Base-by-base conservation (phyloP, 2,888 invertebrate genomes). In the Erpobdella octoculata region DNA sequence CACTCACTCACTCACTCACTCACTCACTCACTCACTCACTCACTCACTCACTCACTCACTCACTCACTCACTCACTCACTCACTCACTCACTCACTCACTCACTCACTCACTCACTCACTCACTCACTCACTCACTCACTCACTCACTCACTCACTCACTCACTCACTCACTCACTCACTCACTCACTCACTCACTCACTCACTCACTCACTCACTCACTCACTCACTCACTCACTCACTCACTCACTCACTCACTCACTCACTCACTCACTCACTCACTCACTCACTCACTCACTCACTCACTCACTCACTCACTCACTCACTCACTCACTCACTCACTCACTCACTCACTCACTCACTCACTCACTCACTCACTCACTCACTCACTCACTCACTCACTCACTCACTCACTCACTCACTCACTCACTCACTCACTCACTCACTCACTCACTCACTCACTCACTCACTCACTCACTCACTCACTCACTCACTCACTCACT, bases 181-280 rank as follows among this genome's bases (percentile, higher is more conserved):
- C 62, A 62, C 62, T 62, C 62, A 5, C 69, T 37, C 66, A 66
- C 66, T 36, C 66, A 66, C 66, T 36, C 66, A 65, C 66, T 36
- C 66, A 65, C 66, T 36, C 66, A 65, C 66, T 36, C 66, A 65
- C 66, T 53, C 15, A 48, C 48, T 48, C 48, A 9, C 3, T 48
- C 48, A 48, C 9, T 9, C 6, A 15, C 15, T 53, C 9, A 53
- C 15, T 53, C 53, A 53, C 15, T 53, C 18, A 5, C n/a, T n/a
- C 46, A 46, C 21, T 46, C 18, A n/a, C 3, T 46, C 21, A 5
- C 18, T 2, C 5, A 21, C 18, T n/a, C n/a, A n/a, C n/a, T n/a
- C n/a, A n/a, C n/a, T n/a, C n/a, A n/a, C n/a, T n/a, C n/a, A n/a
- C 21, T 21, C 2, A 5, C 3, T 46, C 46, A 5, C 21, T 21